These are phyloP conservation scores for Apus apus DNA, from an alignment of 2,113 vertebrate genomes.

Conservation along the genomic window DNA sequence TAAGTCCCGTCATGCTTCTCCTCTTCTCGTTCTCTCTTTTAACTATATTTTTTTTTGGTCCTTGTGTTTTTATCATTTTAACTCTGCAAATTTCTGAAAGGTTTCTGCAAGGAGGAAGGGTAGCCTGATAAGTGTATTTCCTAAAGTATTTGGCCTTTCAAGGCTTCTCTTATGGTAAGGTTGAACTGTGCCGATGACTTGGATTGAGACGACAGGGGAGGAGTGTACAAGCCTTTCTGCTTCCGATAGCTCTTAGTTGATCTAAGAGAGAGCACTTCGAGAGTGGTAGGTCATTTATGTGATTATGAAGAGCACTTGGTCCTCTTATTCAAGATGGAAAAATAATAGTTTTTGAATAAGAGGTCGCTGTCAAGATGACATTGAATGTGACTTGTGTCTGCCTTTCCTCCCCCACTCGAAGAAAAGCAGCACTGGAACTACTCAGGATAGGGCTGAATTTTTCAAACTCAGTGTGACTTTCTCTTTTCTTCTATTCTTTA, in stretches of 20 bases:
- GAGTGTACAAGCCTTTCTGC: conserved; percentile 47
- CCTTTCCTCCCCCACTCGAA: background rate
- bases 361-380: conserved; percentile 68
- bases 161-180: conserved; percentile 27
- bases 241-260: conserved; percentile 74
- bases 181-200: background rate
- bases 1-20: background rate
- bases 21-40: background rate
- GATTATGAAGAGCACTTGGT: conserved; percentile 76
- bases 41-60: background rate
- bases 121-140: conserved; percentile 22
- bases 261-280: conserved; percentile 72
- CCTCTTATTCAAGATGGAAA: conserved; percentile 70
- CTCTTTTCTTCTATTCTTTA: conserved; percentile 33
- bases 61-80: background rate
- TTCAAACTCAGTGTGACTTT: conserved; percentile 27
- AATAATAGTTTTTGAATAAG: conserved; percentile 74
- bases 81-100: background rate
- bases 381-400: conserved; percentile 59
- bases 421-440: background rate
- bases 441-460: conserved; percentile 22
- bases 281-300: conserved; percentile 70
- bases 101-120: background rate
- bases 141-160: conserved; percentile 43
- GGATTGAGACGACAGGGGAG: conserved; percentile 1